Conservation (phyloP, 2,888 invertebrate species). For the Pandemis corylana region DNA sequence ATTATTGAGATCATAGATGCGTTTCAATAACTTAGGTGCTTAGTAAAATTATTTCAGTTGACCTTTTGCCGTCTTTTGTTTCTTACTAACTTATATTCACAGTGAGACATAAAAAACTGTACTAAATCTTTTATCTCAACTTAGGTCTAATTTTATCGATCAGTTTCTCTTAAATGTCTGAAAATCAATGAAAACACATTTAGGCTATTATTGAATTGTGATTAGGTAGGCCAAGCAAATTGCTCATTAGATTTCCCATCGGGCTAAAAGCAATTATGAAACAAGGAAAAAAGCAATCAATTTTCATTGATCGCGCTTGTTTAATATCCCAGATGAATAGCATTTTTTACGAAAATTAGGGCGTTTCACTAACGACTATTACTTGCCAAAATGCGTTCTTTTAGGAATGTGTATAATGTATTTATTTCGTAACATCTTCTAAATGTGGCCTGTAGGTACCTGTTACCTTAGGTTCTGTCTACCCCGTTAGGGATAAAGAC, state of each 20-base stretch:
- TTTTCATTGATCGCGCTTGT: constrained; percentile 1
- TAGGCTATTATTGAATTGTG: background rate
- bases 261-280: constrained; percentile 12
- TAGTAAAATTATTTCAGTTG: too few relatives aligned
- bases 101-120: too few relatives aligned
- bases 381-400: constrained; percentile 30
- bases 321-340: constrained; percentile 52
- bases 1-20: too few relatives aligned
- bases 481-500: too few relatives aligned
- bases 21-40: too few relatives aligned
- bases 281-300: constrained; percentile 18
- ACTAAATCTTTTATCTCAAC: too few relatives aligned
- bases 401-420: too few relatives aligned
- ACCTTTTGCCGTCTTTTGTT: too few relatives aligned
- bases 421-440: background rate
- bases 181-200: background rate
- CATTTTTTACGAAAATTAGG: constrained; percentile 46
- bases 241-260: constrained; percentile 17
- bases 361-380: constrained; percentile 49
- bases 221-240: background rate
- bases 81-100: too few relatives aligned
- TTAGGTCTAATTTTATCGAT: too few relatives aligned
- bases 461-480: too few relatives aligned
- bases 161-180: background rate
- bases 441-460: too few relatives aligned